These are phyloP conservation scores for Lateolabrax maculatus DNA, from an alignment of 2,797 vertebrate species.

Conservation along the genomic window DNA sequence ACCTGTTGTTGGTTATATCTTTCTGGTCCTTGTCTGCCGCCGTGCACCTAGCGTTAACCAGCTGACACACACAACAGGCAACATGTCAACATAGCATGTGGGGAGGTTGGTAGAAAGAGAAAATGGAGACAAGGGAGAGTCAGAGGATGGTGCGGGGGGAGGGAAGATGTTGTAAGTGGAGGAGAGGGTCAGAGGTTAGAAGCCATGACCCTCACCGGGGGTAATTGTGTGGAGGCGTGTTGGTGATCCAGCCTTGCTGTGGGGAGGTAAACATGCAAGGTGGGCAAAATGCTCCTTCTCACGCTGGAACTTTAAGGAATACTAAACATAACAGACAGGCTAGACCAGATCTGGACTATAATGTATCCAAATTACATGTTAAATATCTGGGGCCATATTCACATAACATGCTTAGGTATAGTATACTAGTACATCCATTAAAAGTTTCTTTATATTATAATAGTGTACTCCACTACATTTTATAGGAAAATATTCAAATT, in stretches of 20 bases:
- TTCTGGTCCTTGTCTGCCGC: conserved; percentile 99
- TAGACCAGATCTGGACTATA: not conserved
- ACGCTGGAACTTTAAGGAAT: not conserved
- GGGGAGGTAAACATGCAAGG: conserved; percentile 69
- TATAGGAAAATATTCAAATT: not conserved
- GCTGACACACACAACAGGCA: conserved; percentile 89
- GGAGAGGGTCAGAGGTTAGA: conserved; percentile 71
- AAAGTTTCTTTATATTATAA: not conserved
- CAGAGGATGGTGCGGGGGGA: conserved; percentile 41
- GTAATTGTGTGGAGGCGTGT: conserved; percentile 56
- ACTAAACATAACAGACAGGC: conserved; percentile 4
- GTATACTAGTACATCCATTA: not conserved
- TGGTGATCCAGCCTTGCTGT: conserved; percentile 69
- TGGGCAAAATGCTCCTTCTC: conserved; percentile 60
- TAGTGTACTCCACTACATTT: not conserved
- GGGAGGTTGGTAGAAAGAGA: conserved; percentile 39
- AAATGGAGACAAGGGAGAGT: conserved; percentile 36
- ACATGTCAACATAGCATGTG: conserved; percentile 75
- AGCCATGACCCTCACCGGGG: conserved; percentile 48
- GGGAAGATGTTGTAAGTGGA: conserved; percentile 53
- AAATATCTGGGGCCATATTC: not conserved
- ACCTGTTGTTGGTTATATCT: conserved; percentile 99
- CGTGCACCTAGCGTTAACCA: conserved; percentile 97
- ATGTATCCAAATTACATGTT: not conserved
- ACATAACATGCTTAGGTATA: not conserved